Base-by-base conservation (phyloP, 1,140 invertebrate species). In the Anadara kagoshimensis region DNA sequence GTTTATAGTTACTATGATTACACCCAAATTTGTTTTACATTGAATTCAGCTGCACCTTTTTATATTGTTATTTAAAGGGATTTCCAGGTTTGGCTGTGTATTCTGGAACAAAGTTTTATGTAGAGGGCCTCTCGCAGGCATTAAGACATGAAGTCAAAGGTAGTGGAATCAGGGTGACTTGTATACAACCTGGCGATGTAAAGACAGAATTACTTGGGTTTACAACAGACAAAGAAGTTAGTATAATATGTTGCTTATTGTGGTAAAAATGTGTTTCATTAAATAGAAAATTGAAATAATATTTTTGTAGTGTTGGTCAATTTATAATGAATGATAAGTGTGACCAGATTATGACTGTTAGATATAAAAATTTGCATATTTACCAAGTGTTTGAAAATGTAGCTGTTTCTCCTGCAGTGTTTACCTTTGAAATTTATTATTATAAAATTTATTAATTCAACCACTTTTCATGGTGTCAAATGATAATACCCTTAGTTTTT, bases 121-220 rank as follows among this genome's bases (percentile, higher is more conserved):
- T 91, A 59, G 90, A 91, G 69, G 90, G 89, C 22, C 74, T 90
- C 58, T 89, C 88, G 0, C 88, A 90, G 68, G 90, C 83, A 14
- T 69, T 91, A 62, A 79, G 90, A 49, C 80, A 84, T 22, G 90
- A 91, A 73, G 73, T 90, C 12, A 73, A 82, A 22, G 82, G 86
- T 4, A 72, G 77, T 63, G 87, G 86, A 36, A 78, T 91, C 47
- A 78, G 81, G 29, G 85, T 91, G 20, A 91, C 90, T 8, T 89
- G 86, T 78, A 84, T 91, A 61, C 90, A 90, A 63, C 90, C 90
- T 12, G 90, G 90, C 8, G 89, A 91, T 80, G 90, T 91, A 5
- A 79, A 81, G 20, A 90, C 90, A n/a, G 82, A 88, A 56, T 81
- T 91, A 2, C 61, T 85, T 5, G 20, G 51, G 20, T 80, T 79